These are phyloP conservation scores for Pedionomus torquatus DNA, from an alignment of 2,113 vertebrate genomes.

Conservation along the genomic window DNA sequence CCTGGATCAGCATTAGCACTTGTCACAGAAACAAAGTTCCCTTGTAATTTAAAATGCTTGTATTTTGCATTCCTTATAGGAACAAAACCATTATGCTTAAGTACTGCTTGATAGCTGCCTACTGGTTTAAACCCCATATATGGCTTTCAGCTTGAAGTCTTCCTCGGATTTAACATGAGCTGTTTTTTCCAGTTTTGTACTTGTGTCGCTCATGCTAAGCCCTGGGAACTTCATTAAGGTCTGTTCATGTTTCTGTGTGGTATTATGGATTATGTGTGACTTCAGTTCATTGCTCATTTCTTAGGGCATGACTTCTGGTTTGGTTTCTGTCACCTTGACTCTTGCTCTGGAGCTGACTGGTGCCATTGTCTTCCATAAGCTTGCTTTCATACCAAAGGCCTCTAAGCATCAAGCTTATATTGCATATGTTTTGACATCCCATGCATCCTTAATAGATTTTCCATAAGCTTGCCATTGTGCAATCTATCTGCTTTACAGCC, in stretches of 20 bases:
- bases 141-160: background rate
- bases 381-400: background rate
- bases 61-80: background rate
- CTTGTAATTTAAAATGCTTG: background rate
- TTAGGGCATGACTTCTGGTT: background rate
- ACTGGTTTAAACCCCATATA: background rate
- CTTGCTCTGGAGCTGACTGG: background rate
- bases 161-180: background rate
- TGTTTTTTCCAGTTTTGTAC: background rate
- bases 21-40: background rate
- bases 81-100: background rate
- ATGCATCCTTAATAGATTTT: conserved; percentile 13
- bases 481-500: background rate
- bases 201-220: background rate
- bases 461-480: background rate
- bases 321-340: background rate
- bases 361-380: background rate
- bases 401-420: background rate
- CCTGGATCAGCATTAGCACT: background rate
- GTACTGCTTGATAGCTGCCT: background rate
- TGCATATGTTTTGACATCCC: background rate
- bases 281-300: background rate
- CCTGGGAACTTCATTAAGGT: background rate
- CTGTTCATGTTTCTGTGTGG: background rate
- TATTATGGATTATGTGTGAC: background rate